Percentiles rank a stretch among this genome's conserved stretches.
These are phyloP conservation scores for Raphicerus campestris DNA, from an alignment of 2,113 vertebrate genomes.

Conservation along the genomic window DNA sequence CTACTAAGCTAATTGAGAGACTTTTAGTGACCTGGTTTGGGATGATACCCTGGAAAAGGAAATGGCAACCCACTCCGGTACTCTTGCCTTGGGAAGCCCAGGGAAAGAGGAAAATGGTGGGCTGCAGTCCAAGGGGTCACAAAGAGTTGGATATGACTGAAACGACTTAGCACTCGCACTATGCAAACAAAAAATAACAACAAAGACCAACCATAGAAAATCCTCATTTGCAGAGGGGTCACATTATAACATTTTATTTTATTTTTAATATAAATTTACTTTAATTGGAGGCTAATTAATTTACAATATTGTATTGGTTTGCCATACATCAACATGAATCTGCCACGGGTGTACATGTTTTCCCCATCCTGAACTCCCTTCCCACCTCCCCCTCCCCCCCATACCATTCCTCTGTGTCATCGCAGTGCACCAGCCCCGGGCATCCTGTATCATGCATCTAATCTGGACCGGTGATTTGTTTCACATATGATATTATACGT, in stretches of 20 bases:
- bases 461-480: too few species aligned
- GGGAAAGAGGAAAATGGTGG: neutral
- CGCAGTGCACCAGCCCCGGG: too few species aligned
- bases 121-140: neutral
- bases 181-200: neutral
- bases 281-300: too few species aligned
- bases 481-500: too few species aligned
- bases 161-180: neutral
- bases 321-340: too few species aligned
- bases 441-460: too few species aligned
- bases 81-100: neutral
- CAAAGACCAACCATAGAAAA: neutral
- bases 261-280: too few species aligned
- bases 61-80: neutral
- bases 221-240: neutral
- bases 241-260: neutral
- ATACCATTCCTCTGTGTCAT: too few species aligned
- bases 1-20: neutral
- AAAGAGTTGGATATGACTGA: neutral
- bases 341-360: fast-evolving
- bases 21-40: neutral
- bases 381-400: too few species aligned
- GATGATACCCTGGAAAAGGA: neutral
- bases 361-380: too few species aligned
- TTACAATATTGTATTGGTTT: too few species aligned